These are phyloP conservation scores for Ridgeia piscesae DNA, from an alignment of 1,140 invertebrate genomes.

Conservation along the genomic window DNA sequence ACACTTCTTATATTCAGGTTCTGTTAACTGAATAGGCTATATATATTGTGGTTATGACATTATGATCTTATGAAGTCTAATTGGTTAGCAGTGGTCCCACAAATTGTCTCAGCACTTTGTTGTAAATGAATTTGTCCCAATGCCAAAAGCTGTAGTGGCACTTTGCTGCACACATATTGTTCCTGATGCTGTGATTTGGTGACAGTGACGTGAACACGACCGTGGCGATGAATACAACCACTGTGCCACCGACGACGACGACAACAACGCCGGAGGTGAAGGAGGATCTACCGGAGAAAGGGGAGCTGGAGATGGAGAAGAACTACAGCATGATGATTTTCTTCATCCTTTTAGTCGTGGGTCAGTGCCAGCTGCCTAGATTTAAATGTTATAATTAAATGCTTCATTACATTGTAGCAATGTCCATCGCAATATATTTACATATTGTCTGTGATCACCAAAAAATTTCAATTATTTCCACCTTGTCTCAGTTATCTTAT, in stretches of 20 bases:
- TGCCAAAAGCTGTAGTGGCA: not conserved
- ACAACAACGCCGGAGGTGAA: not conserved
- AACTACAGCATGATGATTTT: conserved; percentile 96
- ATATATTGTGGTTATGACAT: no score
- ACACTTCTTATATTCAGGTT: no score
- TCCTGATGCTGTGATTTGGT: no score
- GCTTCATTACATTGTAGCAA: not conserved
- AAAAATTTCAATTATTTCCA: no score
- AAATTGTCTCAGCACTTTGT: no score
- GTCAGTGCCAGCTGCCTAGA: conserved; percentile 41
- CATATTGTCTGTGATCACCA: no score
- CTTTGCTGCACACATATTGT: not conserved
- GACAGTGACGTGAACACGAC: not conserved
- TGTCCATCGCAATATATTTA: not conserved
- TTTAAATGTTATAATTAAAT: not conserved
- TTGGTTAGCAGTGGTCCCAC: no score
- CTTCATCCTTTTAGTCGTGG: conserved; percentile 88
- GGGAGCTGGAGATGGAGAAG: conserved; percentile 90
- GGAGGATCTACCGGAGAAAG: conserved; percentile 73
- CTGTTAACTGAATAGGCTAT: no score
- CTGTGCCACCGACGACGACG: not conserved
- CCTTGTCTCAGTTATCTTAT: no score
- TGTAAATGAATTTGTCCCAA: no score
- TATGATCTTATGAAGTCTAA: no score
- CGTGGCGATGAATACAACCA: not conserved